Evolutionary conservation across 2,888 invertebrate genomes (phyloP).

Genomic region (Chymomyza fuscimana): DNA sequence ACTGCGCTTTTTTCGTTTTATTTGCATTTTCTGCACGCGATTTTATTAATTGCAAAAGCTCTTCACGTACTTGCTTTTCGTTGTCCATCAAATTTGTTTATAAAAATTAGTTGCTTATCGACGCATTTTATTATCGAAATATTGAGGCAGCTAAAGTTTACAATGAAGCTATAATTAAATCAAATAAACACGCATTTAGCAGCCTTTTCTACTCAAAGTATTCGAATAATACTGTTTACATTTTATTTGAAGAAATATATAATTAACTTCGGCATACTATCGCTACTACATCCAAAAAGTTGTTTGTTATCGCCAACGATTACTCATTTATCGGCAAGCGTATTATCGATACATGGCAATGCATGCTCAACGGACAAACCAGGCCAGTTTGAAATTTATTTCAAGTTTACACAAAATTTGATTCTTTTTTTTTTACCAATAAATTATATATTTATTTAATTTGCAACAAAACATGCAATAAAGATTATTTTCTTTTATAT

Average conservation of each 20-base stretch:
- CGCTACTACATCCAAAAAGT: not conserved
- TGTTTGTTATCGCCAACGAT: not conserved
- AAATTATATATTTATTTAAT: conserved; percentile 19
- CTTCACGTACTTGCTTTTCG: conserved; percentile 40
- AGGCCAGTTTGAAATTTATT: not conserved
- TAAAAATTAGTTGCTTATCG: not conserved
- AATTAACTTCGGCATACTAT: not conserved
- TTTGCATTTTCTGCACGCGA: conserved; percentile 7
- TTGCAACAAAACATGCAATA: conserved; percentile 26
- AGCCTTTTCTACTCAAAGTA: too few species aligned
- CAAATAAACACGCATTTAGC: not conserved
- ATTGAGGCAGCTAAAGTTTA: not conserved
- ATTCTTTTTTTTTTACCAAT: not conserved
- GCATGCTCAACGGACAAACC: conserved; percentile 10
- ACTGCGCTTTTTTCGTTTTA: conserved; percentile 4
- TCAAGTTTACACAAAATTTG: not conserved
- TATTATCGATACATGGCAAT: not conserved
- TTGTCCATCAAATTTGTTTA: conserved; percentile 44
- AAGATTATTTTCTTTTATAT: conserved; percentile 1
- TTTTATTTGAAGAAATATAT: not conserved
- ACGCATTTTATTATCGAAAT: not conserved
- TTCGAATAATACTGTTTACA: not conserved
- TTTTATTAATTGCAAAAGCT: conserved; percentile 37
- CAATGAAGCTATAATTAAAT: not conserved
- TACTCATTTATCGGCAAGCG: not conserved